Conservation (phyloP, 2,113 vertebrate species). For the Romanogobio albipinnatus region DNA sequence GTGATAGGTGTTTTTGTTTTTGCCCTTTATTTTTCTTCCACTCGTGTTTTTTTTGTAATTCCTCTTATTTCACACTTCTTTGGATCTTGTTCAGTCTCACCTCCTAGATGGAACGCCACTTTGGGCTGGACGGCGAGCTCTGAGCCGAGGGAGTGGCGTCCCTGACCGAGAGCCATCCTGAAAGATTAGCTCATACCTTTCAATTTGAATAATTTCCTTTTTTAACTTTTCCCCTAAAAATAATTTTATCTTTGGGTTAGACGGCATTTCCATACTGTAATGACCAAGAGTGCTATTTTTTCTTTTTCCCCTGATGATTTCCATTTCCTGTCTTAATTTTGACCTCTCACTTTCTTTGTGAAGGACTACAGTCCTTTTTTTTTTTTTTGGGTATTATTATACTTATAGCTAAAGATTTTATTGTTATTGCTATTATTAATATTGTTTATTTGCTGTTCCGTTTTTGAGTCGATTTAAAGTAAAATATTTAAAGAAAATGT, state of each 20-base stretch:
- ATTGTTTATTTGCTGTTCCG: conserved; percentile 71
- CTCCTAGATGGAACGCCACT: conserved; percentile 1
- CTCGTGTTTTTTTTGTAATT: conserved; percentile 11
- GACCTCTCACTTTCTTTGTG: conserved; percentile 45
- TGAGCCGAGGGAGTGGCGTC: not conserved
- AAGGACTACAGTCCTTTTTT: conserved; percentile 62
- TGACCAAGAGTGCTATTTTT: conserved; percentile 50
- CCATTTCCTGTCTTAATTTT: conserved; percentile 33
- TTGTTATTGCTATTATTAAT: conserved; percentile 66
- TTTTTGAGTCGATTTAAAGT: conserved; percentile 62
- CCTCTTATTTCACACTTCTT: conserved; percentile 31
- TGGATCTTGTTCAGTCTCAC: conserved; percentile 4
- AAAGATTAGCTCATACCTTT: conserved; percentile 11
- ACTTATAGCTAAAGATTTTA: conserved; percentile 69
- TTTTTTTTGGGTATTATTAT: conserved; percentile 68
- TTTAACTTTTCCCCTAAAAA: conserved; percentile 6
- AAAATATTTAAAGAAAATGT: conserved; percentile 63
- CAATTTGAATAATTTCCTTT: not conserved
- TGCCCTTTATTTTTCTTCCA: conserved; percentile 49
- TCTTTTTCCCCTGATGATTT: conserved; percentile 5
- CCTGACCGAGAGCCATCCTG: not conserved
- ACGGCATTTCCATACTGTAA: conserved; percentile 12
- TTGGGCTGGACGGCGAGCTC: not conserved
- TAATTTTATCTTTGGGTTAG: not conserved
- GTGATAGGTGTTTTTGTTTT: conserved; percentile 59